A percentile compares a stretch with the other conserved stretches of the same genome.
These are phyloP conservation scores for Pituophis catenifer DNA, from an alignment of 2,113 vertebrate species.

Conservation along the genomic window DNA sequence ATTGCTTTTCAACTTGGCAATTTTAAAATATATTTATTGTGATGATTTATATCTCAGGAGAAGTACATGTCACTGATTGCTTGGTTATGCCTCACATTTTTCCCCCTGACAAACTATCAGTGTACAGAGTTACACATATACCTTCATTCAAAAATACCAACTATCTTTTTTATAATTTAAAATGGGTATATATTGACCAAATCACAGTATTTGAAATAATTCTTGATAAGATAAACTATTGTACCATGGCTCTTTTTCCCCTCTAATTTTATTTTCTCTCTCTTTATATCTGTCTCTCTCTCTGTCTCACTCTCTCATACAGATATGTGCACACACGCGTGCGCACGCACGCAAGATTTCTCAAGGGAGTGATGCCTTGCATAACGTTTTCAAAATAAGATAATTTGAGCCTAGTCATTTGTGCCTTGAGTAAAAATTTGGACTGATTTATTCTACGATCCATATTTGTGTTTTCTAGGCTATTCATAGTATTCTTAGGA, in stretches of 20 bases:
- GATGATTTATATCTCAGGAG: not conserved
- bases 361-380: not conserved
- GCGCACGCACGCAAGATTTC: not conserved
- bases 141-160: not conserved
- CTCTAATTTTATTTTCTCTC: not conserved
- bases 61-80: not conserved
- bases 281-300: not conserved
- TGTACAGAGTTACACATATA: not conserved
- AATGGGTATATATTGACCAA: not conserved
- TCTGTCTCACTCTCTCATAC: no score
- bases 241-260: not conserved
- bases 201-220: not conserved
- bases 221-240: not conserved
- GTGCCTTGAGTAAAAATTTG: not conserved
- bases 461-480: not conserved
- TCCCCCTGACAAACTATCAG: not conserved
- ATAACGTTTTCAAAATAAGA: not conserved
- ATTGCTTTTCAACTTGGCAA: not conserved
- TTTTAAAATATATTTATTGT: slow-evolving; percentile 17
- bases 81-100: not conserved
- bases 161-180: not conserved
- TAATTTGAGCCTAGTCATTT: not conserved
- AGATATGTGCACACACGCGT: not conserved
- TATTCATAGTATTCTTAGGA: not conserved
- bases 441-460: not conserved